Percentiles rank a stretch among this genome's conserved stretches.
Evolutionary conservation across 2,888 invertebrate genomes (phyloP).

Genomic region (Uropetala carovei): DNA sequence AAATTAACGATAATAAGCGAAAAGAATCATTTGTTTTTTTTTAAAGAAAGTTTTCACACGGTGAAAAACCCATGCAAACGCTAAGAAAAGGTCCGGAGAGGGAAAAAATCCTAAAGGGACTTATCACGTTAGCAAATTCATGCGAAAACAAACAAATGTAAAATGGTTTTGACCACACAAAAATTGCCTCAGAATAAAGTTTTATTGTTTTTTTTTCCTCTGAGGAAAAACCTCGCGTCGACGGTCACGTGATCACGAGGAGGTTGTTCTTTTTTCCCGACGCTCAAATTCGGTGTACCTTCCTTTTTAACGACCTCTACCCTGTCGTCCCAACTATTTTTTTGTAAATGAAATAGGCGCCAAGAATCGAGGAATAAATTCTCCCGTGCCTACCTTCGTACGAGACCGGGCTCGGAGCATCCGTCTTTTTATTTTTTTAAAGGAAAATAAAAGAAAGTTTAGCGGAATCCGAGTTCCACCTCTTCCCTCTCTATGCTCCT

Average conservation of each 20-base stretch:
- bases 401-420: background rate
- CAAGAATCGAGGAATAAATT: background rate
- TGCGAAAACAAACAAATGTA: constrained; percentile 7
- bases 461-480: background rate
- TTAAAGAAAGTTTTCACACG: background rate
- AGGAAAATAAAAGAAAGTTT: background rate
- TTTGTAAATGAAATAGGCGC: background rate
- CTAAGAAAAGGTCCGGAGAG: background rate
- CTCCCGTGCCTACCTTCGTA: background rate
- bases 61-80: background rate
- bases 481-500: no score
- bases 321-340: background rate
- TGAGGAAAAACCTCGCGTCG: background rate
- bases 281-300: background rate
- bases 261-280: background rate
- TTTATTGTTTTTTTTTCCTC: background rate
- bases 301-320: background rate
- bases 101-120: background rate
- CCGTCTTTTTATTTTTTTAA: background rate
- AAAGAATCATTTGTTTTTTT: no score
- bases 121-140: background rate
- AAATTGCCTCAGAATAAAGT: background rate
- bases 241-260: background rate
- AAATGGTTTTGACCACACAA: background rate
- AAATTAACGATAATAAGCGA: no score